Conservation (phyloP, 2,113 vertebrate species). For the Eupsittula cactorum region DNA sequence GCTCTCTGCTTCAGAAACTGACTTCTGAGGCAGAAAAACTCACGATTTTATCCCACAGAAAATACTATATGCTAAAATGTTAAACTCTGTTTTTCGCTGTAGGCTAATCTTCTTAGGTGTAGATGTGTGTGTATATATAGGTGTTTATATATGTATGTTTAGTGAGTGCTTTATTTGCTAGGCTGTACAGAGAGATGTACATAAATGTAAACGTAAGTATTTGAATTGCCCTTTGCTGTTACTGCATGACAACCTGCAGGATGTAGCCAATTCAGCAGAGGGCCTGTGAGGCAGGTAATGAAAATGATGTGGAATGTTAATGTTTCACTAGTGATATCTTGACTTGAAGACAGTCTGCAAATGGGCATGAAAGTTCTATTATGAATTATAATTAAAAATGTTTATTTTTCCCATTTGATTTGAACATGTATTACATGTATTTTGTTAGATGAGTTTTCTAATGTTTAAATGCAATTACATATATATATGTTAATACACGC, state of each 20-base stretch:
- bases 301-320: background rate
- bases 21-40: background rate
- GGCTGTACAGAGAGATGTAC: background rate
- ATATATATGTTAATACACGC: fast-evolving
- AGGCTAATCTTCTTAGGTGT: background rate
- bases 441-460: background rate
- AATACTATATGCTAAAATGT: background rate
- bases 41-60: background rate
- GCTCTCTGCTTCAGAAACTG: background rate
- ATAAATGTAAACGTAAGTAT: fast-evolving
- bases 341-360: background rate
- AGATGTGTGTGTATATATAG: background rate
- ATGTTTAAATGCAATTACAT: background rate
- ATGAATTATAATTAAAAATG: background rate
- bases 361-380: background rate
- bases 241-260: fast-evolving
- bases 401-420: background rate
- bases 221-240: background rate
- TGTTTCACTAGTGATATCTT: background rate
- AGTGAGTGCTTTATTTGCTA: background rate
- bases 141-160: fast-evolving
- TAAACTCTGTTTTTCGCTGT: background rate
- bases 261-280: background rate
- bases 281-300: background rate
- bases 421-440: fast-evolving